These are phyloP conservation scores for Psittacula derbiana DNA, from an alignment of 2,797 vertebrate genomes.

Conservation along the genomic window DNA sequence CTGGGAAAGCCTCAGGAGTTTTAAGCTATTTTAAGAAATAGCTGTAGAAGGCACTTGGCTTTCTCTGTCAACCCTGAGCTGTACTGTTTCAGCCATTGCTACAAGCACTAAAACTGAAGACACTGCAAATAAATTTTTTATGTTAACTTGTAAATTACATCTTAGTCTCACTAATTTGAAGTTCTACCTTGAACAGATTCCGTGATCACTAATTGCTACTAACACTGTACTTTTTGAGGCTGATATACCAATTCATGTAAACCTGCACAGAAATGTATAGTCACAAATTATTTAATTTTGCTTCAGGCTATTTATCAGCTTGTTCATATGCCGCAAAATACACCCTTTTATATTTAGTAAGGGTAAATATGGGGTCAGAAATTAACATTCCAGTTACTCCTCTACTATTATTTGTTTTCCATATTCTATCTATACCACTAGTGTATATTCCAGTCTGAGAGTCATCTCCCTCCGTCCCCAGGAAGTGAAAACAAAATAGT, in stretches of 20 bases:
- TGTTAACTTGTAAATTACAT: background rate
- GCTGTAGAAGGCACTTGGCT: background rate
- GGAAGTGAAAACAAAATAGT: background rate
- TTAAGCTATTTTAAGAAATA: background rate
- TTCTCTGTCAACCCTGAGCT: background rate
- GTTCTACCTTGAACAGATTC: background rate
- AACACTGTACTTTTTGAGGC: accelerated
- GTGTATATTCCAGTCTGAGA: background rate
- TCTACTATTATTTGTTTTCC: background rate
- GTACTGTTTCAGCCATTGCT: background rate
- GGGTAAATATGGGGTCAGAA: background rate
- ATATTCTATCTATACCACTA: background rate
- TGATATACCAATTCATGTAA: background rate
- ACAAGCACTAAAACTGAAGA: background rate
- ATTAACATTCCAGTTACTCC: background rate
- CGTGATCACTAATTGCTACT: background rate
- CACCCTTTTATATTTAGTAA: background rate
- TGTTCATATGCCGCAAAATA: background rate
- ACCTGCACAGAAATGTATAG: background rate
- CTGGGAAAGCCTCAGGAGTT: background rate
- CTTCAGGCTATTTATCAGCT: background rate
- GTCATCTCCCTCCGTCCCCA: background rate
- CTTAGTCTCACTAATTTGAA: background rate
- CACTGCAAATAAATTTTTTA: background rate
- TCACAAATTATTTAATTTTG: background rate